These are phyloP conservation scores for Cyprinella venusta DNA, from an alignment of 2,797 vertebrate genomes.

Conservation along the genomic window DNA sequence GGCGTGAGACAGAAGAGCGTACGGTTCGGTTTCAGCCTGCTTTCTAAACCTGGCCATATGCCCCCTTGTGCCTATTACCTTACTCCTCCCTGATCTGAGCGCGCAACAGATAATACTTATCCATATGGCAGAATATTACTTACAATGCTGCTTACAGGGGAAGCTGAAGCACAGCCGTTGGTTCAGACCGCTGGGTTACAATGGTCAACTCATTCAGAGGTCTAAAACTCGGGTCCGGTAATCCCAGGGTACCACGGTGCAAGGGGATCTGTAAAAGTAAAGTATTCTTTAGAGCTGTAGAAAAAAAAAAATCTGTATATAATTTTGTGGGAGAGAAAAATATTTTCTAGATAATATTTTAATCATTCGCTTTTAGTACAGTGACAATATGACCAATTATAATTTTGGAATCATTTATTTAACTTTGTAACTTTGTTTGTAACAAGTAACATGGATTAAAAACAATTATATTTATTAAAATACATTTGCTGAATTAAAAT, in stretches of 20 bases:
- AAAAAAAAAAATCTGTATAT: no score
- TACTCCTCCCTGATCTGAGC: slow-evolving; percentile 34
- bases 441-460: neutral
- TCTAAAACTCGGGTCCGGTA: neutral
- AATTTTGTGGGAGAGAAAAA: no score
- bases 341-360: no score
- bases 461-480: neutral
- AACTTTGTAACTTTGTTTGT: no score
- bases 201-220: neutral
- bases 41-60: slow-evolving; percentile 49
- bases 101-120: slow-evolving; percentile 43
- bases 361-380: no score
- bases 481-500: neutral
- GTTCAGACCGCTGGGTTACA: neutral
- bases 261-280: neutral
- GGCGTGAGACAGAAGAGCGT: slow-evolving; percentile 14
- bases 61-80: slow-evolving; percentile 50
- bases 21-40: slow-evolving; percentile 45
- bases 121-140: slow-evolving; percentile 58
- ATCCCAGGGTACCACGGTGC: neutral
- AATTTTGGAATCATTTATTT: neutral
- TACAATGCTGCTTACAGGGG: slow-evolving; percentile 40
- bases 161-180: slow-evolving; percentile 11
- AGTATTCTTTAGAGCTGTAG: neutral
- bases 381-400: neutral